These are phyloP conservation scores for Ylistrum balloti DNA, from an alignment of 1,140 invertebrate species.

Conservation along the genomic window DNA sequence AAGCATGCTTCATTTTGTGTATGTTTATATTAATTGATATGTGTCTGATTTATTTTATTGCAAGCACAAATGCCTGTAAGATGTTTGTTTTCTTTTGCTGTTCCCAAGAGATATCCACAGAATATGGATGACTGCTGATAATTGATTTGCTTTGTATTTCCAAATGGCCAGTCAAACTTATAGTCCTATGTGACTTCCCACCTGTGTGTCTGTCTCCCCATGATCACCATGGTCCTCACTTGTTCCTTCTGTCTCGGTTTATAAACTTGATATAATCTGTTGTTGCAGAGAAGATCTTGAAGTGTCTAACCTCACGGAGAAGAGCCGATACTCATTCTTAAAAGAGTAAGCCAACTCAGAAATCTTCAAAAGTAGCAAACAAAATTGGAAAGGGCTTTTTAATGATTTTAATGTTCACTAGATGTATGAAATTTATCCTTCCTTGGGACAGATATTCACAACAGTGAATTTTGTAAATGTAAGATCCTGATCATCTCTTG, in stretches of 20 bases:
- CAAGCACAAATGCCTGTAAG: background rate
- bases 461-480: background rate
- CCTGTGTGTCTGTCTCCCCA: background rate
- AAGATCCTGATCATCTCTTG: too few relatives aligned
- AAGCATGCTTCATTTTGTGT: background rate
- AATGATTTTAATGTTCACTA: background rate
- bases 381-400: constrained; percentile 4
- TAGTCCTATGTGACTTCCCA: too few relatives aligned
- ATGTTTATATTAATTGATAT: background rate
- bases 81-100: background rate
- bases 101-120: background rate
- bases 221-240: background rate
- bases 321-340: constrained; percentile 51
- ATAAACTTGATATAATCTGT: background rate
- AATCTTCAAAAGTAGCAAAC: background rate
- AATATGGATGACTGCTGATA: background rate
- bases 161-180: too few relatives aligned
- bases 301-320: background rate
- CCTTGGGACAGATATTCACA: background rate
- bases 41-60: background rate
- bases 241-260: background rate
- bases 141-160: background rate
- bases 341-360: constrained; percentile 46
- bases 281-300: constrained; percentile 34
- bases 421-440: background rate